These are phyloP conservation scores for Hecatera dysodea DNA, from an alignment of 2,888 invertebrate genomes.

Conservation along the genomic window DNA sequence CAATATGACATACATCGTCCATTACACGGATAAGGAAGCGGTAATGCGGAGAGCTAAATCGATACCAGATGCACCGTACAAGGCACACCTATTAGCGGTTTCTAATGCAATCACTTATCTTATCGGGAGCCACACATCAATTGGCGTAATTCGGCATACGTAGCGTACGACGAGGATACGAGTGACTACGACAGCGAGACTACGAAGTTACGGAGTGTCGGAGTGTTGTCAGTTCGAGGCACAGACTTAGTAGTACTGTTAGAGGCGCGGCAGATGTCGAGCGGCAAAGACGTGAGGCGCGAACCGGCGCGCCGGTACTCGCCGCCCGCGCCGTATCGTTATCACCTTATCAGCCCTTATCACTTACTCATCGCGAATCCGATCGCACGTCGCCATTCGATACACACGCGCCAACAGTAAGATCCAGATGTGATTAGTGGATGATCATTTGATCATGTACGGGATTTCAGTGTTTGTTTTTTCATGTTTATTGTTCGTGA, in stretches of 20 bases:
- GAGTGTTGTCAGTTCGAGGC: slow-evolving; percentile 41
- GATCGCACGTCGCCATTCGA: slow-evolving; percentile 77
- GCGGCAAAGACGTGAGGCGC: slow-evolving; percentile 77
- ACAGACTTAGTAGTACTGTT: slow-evolving; percentile 34
- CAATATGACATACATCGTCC: neutral
- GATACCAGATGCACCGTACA: slow-evolving; percentile 14
- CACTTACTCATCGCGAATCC: slow-evolving; percentile 87
- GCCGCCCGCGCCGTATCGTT: slow-evolving; percentile 79
- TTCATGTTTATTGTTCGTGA: slow-evolving; percentile 74
- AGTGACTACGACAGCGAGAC: slow-evolving; percentile 25
- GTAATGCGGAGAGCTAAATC: slow-evolving; percentile 7
- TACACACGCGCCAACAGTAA: slow-evolving; percentile 78
- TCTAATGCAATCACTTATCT: slow-evolving; percentile 50
- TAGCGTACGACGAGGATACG: slow-evolving; percentile 28
- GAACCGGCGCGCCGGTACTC: slow-evolving; percentile 72
- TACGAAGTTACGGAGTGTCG: slow-evolving; percentile 12
- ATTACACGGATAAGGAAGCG: slow-evolving; percentile 18
- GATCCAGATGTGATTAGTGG: slow-evolving; percentile 74
- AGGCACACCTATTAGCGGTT: slow-evolving; percentile 33
- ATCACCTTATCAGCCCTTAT: slow-evolving; percentile 88
- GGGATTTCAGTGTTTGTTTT: slow-evolving; percentile 74
- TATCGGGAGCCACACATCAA: slow-evolving; percentile 58
- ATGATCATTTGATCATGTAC: slow-evolving; percentile 77
- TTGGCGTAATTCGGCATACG: slow-evolving; percentile 49
- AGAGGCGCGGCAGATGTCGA: slow-evolving; percentile 84